Conservation (phyloP, 2,797 vertebrate species). For the Botia almorhae region DNA sequence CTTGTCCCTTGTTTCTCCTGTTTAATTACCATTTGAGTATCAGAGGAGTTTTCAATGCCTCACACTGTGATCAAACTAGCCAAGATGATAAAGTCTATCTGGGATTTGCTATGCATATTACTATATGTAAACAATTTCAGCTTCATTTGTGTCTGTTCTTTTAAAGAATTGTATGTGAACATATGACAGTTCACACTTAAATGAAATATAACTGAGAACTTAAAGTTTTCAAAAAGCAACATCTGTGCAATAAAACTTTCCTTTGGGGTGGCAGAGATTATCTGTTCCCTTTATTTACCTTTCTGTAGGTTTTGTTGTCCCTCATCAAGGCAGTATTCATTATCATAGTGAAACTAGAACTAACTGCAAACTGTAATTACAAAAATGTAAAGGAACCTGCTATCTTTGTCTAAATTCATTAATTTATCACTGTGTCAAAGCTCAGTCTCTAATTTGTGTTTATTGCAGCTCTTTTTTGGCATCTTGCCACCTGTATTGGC, state of each 20-base stretch:
- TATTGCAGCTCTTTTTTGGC: slow-evolving; percentile 14
- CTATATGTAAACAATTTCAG: too few relatives aligned
- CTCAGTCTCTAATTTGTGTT: not conserved
- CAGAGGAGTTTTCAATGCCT: too few relatives aligned
- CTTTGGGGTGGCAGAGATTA: slow-evolving; percentile 62
- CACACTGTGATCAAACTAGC: not conserved
- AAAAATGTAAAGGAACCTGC: slow-evolving; percentile 37
- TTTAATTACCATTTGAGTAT: too few relatives aligned
- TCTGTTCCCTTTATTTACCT: slow-evolving; percentile 52
- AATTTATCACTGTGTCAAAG: slow-evolving; percentile 3
- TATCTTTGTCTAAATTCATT: slow-evolving; percentile 10
- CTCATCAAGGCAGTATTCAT: slow-evolving; percentile 58
- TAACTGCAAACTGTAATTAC: slow-evolving; percentile 2
- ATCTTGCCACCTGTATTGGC: slow-evolving; percentile 4
- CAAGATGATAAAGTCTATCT: not conserved
- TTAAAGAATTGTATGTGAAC: not conserved
- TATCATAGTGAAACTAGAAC: slow-evolving; percentile 64
- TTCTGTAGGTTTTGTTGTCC: slow-evolving; percentile 57
- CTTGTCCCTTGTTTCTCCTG: not conserved
- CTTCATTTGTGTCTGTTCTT: not conserved
- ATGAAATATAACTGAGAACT: not conserved
- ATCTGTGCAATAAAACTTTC: not conserved
- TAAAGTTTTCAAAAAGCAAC: not conserved
- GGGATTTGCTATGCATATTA: too few relatives aligned
- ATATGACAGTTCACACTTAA: not conserved